Percentiles rank a stretch among this genome's conserved stretches.
Conservation (phyloP, 2,797 vertebrate genomes). For the Perodicticus potto region DNA sequence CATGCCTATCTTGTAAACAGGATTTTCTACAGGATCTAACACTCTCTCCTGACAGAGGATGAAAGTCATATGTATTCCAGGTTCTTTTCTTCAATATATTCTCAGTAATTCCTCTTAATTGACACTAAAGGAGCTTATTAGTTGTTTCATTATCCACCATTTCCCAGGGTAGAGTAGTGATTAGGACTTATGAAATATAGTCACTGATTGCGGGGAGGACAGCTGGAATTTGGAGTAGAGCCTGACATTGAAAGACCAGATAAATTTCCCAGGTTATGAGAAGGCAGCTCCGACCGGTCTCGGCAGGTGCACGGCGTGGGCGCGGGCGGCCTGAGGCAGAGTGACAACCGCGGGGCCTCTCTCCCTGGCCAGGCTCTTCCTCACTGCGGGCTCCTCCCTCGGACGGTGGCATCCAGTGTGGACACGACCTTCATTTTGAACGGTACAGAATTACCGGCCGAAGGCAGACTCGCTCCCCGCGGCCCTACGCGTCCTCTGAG, state of each 20-base stretch:
- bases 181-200: background rate
- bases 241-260: background rate
- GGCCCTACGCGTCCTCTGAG: background rate
- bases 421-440: background rate
- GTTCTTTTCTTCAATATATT: background rate
- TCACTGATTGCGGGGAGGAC: background rate
- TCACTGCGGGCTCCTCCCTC: background rate
- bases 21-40: background rate
- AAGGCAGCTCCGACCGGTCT: background rate
- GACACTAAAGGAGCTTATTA: background rate
- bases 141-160: slow-evolving; percentile 23
- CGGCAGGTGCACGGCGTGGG: background rate
- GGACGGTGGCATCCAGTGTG: background rate
- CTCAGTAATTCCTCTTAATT: background rate
- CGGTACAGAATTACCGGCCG: background rate
- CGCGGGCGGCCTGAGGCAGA: accelerated
- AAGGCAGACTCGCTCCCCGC: too few relatives aligned
- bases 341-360: too few relatives aligned
- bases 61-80: background rate
- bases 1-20: background rate
- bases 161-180: background rate
- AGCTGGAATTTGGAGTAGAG: background rate
- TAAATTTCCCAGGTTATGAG: background rate
- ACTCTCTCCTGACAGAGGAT: background rate
- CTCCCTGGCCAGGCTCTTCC: too few relatives aligned